Evolutionary conservation across 1,140 invertebrate species (phyloP).

Genomic region (Cotesia chilonis): DNA sequence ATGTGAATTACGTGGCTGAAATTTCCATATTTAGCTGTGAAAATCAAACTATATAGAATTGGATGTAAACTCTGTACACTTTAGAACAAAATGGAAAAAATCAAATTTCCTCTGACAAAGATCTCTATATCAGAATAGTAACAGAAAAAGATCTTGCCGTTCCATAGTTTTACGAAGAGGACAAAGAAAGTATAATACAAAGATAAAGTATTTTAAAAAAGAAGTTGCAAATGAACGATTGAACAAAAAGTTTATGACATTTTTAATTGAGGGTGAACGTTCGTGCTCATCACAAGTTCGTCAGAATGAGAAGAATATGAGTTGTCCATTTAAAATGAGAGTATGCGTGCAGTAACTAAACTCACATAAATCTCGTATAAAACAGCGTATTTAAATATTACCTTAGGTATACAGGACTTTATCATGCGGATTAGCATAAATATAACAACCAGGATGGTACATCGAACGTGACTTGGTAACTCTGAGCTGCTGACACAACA

Average conservation of each 20-base stretch:
- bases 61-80: too few relatives aligned
- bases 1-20: too few relatives aligned
- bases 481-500: not conserved
- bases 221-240: not conserved
- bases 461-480: conserved; percentile 21
- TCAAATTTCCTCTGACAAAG: too few relatives aligned
- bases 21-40: too few relatives aligned
- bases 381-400: conserved; percentile 22
- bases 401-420: conserved; percentile 10
- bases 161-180: too few relatives aligned
- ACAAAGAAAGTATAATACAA: too few relatives aligned
- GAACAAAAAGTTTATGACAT: conserved; percentile 6
- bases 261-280: conserved; percentile 4
- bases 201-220: too few relatives aligned
- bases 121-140: too few relatives aligned
- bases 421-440: conserved; percentile 19
- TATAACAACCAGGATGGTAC: conserved; percentile 22
- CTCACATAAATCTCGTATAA: conserved; percentile 17
- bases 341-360: conserved; percentile 17
- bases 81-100: too few relatives aligned
- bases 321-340: not conserved
- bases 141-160: too few relatives aligned
- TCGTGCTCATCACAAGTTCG: conserved; percentile 11
- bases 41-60: too few relatives aligned
- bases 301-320: conserved; percentile 4